These are phyloP conservation scores for Trissolcus japonicus DNA, from an alignment of 2,888 invertebrate genomes.

Conservation along the genomic window DNA sequence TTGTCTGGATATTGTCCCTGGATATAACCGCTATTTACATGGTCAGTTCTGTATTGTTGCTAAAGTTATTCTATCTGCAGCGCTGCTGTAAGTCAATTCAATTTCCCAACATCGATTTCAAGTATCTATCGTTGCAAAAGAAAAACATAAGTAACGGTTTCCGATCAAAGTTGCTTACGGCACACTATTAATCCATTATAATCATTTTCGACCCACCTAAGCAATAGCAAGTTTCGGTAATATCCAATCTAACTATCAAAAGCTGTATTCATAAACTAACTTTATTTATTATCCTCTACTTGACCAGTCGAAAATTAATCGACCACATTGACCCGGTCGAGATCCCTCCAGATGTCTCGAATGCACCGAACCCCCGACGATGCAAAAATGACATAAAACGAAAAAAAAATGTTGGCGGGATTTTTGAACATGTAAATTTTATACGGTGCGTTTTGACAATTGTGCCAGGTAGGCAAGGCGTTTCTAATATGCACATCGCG, in stretches of 20 bases:
- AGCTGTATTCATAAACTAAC: slow-evolving; percentile 51
- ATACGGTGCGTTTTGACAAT: neutral
- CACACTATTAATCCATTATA: slow-evolving; percentile 18
- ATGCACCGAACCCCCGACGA: neutral
- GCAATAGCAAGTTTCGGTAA: slow-evolving; percentile 39
- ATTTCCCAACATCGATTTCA: no score
- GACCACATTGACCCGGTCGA: slow-evolving; percentile 17
- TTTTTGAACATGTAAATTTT: no score
- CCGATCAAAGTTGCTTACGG: neutral
- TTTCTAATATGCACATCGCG: slow-evolving; percentile 52
- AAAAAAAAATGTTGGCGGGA: no score
- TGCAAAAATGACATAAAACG: no score
- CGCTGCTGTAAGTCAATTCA: no score
- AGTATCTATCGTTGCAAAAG: no score
- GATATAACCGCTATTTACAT: no score
- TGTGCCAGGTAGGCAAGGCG: slow-evolving; percentile 6
- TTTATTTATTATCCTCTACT: slow-evolving; percentile 37
- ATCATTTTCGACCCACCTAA: slow-evolving; percentile 33
- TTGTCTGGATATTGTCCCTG: no score
- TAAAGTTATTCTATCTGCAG: no score
- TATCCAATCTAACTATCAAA: slow-evolving; percentile 48
- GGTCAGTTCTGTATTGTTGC: no score
- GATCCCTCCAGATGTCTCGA: neutral
- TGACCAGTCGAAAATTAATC: slow-evolving; percentile 27
- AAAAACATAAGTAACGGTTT: no score